Evolutionary conservation across 1,140 invertebrate species (phyloP), one percentile per base, ranked within the genome.

Genomic region (Scylla paramamosain): DNA sequence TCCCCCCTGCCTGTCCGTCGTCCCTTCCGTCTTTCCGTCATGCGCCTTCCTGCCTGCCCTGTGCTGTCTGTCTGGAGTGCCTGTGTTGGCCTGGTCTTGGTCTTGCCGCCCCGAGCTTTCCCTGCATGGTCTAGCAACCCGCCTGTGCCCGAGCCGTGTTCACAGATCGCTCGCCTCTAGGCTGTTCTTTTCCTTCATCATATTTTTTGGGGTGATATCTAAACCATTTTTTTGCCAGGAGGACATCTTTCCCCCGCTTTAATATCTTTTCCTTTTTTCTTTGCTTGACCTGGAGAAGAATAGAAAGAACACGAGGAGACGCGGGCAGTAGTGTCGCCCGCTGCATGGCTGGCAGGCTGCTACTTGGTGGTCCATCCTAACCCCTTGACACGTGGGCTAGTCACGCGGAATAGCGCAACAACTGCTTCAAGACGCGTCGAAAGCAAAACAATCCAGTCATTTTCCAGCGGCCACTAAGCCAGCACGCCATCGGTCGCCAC

Each of bases 1-100:
- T 82, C 84, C 84, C 82, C 95, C 82, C n/a, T 90, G 91, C 95
- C 84, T 95, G 93, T 86, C 91, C 59, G 59, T 93, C 95, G 82
- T 46, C 91, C 92, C 89, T 91, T 52, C 89, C 92, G 92, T 88
- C 92, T 83, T 93, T 82, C 92, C 82, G 92, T 93, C 92, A 92
- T 48, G 31, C 52, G 46, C 59, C 92, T 93, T 92, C 95, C 87
- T 95, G 92, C 48, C 87, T 95, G 92, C 89, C 86, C 32, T 48
- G 95, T 92, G 82, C 67, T 92, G 91, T 95, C 20, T 77, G 89
- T 86, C 87, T 31, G 28, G 32, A 82, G 28, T 88, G 45, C 48
- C 84, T 95, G 59, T 89, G 29, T n/a, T 89, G 91, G 83, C 83
- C 28, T 87, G 83, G 83, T 86, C 31, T 86, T 91, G 89, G 52